A percentile compares a stretch with the other conserved stretches of the same genome.
These are phyloP conservation scores for Phoenicopterus ruber DNA, from an alignment of 2,113 vertebrate species.

Conservation along the genomic window DNA sequence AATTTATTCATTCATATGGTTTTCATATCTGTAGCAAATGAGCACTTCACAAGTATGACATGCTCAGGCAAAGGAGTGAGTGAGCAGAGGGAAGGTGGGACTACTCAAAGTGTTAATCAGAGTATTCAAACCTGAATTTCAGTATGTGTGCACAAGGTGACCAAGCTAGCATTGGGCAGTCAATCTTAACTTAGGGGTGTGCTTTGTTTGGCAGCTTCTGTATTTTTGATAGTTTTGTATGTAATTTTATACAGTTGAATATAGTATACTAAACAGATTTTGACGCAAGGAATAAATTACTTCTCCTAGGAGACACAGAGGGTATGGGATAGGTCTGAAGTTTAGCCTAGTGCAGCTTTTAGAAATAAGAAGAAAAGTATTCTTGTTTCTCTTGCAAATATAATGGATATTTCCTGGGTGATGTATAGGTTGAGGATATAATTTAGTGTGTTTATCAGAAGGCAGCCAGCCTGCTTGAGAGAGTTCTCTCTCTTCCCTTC, in stretches of 20 bases:
- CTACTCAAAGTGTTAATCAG: neutral
- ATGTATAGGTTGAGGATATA: neutral
- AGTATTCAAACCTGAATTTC: neutral
- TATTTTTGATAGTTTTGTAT: neutral
- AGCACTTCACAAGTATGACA: neutral
- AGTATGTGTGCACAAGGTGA: neutral
- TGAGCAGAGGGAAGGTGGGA: neutral
- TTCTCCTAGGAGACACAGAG: neutral
- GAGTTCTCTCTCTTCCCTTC: neutral
- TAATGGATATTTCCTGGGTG: neutral
- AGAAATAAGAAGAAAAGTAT: neutral
- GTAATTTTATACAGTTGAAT: neutral
- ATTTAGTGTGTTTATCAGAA: conserved; percentile 16
- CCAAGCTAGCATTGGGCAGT: neutral
- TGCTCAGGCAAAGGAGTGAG: neutral
- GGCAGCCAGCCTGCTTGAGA: neutral
- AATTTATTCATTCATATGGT: rapidly evolving
- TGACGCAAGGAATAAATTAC: neutral
- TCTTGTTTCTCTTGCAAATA: neutral
- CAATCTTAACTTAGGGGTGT: neutral
- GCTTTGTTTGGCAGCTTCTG: neutral
- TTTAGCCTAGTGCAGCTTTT: neutral
- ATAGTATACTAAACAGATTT: neutral
- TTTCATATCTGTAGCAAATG: neutral
- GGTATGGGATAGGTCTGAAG: neutral